Percentiles rank a stretch among this genome's conserved stretches.
Evolutionary conservation across 92 coral and sea anemone genomes (phyloP).

Genomic region (Pocillopora meandrina): DNA sequence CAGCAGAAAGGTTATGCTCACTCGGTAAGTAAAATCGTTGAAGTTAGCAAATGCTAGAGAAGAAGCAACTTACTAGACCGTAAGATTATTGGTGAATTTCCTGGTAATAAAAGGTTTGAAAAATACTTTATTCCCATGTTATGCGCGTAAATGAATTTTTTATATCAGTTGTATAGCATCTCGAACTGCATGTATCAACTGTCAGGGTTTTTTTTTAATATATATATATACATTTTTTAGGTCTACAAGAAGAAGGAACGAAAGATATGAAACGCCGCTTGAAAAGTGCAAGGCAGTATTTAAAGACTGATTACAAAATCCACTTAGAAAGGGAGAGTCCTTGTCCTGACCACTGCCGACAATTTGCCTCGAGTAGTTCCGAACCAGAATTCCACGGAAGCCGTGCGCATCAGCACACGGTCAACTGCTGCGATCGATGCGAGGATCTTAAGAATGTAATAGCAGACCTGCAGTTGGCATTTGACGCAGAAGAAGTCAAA

Average conservation of each 20-base stretch:
- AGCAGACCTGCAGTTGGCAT: no score
- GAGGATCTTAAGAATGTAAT: neutral
- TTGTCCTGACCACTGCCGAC: constrained; percentile 33
- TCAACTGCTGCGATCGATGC: constrained; percentile 35
- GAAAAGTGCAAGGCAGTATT: constrained; percentile 22
- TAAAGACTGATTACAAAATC: constrained; percentile 21
- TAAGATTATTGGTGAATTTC: constrained; percentile 17
- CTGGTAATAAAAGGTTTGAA: constrained; percentile 17
- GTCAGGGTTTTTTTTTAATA: neutral
- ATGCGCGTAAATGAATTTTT: constrained; percentile 7
- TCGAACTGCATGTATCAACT: neutral
- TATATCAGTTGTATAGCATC: neutral
- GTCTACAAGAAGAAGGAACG: constrained; percentile 6
- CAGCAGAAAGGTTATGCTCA: constrained; percentile 9
- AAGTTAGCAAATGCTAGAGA: neutral
- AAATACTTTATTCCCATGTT: constrained; percentile 10
- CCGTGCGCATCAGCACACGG: constrained; percentile 28
- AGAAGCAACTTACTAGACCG: constrained; percentile 8
- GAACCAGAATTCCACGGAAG: constrained; percentile 13
- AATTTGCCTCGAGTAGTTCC: constrained; percentile 19
- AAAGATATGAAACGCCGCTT: constrained; percentile 18
- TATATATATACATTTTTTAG: neutral
- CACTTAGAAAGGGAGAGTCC: constrained; percentile 7
- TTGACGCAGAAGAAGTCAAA: no score
- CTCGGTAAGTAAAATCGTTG: constrained; percentile 2